A percentile compares a stretch with the other conserved stretches of the same genome.
phyloP scores from a whole-genome alignment of 2,797 vertebrate species.

The Pantherophis vulpinus region DNA sequence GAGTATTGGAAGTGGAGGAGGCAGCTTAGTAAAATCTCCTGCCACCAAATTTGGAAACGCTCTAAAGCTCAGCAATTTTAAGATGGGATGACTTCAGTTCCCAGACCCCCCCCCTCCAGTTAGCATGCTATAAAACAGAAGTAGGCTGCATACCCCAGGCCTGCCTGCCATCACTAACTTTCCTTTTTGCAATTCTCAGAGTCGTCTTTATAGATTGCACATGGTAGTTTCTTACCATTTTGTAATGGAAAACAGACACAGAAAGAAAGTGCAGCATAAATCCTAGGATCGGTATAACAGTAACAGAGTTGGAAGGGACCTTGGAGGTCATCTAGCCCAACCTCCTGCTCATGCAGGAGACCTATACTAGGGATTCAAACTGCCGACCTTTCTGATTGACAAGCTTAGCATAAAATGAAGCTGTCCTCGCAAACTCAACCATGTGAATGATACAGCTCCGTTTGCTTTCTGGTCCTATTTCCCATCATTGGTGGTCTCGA shows the following conservation, averaged over 20 bases:
- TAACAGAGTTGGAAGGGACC: too few species aligned
- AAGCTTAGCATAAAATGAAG: not conserved
- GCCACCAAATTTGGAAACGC: not conserved
- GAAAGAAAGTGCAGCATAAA: not conserved
- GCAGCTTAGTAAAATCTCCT: not conserved
- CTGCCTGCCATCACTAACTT: not conserved
- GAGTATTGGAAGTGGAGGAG: not conserved
- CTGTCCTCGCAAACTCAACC: not conserved
- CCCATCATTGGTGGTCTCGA: not conserved
- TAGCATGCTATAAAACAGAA: not conserved
- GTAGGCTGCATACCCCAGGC: not conserved
- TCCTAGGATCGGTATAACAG: not conserved
- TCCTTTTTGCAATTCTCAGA: not conserved
- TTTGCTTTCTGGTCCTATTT: not conserved
- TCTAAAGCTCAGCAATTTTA: not conserved
- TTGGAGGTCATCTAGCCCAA: too few species aligned
- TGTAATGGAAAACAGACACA: not conserved
- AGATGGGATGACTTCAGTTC: not conserved
- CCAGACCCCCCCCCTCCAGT: not conserved
- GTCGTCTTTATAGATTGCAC: not conserved
- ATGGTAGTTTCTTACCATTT: not conserved
- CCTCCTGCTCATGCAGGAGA: too few species aligned
- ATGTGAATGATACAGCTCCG: not conserved
- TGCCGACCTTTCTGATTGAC: too few species aligned
- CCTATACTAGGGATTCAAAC: too few species aligned